A percentile compares a stretch with the other conserved stretches of the same genome.
These are phyloP conservation scores for Eidolon helvum DNA, from an alignment of 2,113 vertebrate species.

Conservation along the genomic window DNA sequence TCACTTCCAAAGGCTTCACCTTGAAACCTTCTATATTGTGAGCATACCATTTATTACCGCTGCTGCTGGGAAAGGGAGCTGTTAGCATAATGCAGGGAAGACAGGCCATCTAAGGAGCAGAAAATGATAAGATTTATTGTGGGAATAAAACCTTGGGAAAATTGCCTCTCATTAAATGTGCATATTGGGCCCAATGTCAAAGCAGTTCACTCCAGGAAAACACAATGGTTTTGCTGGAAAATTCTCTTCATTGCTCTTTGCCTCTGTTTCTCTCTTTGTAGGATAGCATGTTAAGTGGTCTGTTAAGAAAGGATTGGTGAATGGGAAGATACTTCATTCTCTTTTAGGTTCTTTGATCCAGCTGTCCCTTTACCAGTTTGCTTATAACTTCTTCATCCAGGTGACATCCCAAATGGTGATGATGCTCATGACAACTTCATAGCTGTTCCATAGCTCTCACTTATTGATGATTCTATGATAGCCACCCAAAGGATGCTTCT, in stretches of 20 bases:
- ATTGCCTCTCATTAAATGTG: slow-evolving; percentile 64
- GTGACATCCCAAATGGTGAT: neutral
- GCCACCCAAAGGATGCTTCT: neutral
- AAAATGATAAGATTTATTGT: slow-evolving; percentile 60
- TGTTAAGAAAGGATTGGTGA: neutral
- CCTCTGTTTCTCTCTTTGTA: slow-evolving; percentile 56
- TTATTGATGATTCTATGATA: neutral
- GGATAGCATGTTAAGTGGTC: neutral
- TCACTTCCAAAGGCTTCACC: slow-evolving; percentile 81
- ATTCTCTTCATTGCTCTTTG: slow-evolving; percentile 9
- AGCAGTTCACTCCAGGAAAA: slow-evolving; percentile 33
- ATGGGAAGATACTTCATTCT: neutral
- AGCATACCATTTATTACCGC: slow-evolving; percentile 76
- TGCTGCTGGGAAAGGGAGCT: slow-evolving; percentile 74
- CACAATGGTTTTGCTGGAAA: slow-evolving; percentile 38
- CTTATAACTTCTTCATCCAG: neutral
- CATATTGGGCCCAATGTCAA: slow-evolving; percentile 57
- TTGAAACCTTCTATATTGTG: slow-evolving; percentile 79
- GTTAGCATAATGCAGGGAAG: slow-evolving; percentile 59
- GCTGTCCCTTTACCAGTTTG: neutral
- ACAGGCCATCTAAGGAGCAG: slow-evolving; percentile 65
- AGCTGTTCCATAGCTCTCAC: neutral
- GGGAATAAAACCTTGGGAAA: slow-evolving; percentile 61
- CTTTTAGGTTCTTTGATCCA: neutral
- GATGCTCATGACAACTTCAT: neutral